Evolutionary conservation across 1,140 invertebrate genomes (phyloP), one percentile per base, ranked within the genome.

Genomic region (Pristionchus pacificus): DNA sequence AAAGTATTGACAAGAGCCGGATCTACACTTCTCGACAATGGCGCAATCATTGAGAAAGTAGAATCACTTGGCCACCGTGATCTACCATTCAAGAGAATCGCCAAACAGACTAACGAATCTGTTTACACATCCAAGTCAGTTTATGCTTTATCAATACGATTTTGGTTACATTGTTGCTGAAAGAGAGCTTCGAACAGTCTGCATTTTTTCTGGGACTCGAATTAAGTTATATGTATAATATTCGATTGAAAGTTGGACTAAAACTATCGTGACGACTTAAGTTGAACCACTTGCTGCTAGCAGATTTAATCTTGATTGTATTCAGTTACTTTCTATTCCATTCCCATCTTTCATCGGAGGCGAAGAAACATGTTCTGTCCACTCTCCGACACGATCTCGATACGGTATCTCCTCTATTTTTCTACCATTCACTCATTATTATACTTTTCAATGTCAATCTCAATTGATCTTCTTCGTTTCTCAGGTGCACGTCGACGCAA

Each of bases 81-180:
- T 74, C 68, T 82, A 31, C 79, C 79, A 2, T 79, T 68, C 58
- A 74, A 74, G 67, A 29, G 74, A 30, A n/a, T 70, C 1, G 64
- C 76, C 19, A 82, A 79, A 60, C 72, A 72, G 28, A 77, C 82
- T 1, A 75, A 70, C 15, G 81, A 83, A 15, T 66, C 69, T 28
- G 77, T 82, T 28, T 80, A 79, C 63, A 70, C 76, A 14, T 70
- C 80, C 32, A 82, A 82, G 80, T 84, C 68, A 74, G 79, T 70
- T 64, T 65, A 25, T 72, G 14, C 14, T 32, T 70, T 6, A 31
- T n/a, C n/a, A n/a, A n/a, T n/a, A n/a, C n/a, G n/a, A n/a, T n/a
- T n/a, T n/a, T n/a, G n/a, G n/a, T n/a, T n/a, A n/a, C n/a, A 24
- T 73, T 27, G 24, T 70, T 65, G 24, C 29, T 14, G 2, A 15